Evolutionary conservation across 2,113 vertebrate genomes (phyloP), one percentile per base, ranked within the genome.

Genomic region (Leptosomus discolor): DNA sequence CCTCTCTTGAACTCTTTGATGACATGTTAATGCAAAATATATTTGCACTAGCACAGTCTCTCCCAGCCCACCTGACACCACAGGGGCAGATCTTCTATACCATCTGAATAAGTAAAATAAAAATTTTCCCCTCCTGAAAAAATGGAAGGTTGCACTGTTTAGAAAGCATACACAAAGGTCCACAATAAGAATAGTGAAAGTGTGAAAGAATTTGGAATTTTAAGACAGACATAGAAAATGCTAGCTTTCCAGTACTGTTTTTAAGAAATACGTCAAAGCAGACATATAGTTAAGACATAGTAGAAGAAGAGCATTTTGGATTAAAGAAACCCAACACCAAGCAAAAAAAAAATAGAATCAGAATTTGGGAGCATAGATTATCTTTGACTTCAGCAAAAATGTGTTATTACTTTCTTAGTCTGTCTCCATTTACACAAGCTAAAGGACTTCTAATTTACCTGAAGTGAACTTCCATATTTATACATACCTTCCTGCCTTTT

Each of bases 21-120:
- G 76, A 79, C 43, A 89, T 54, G 21, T 60, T 92, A 96, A 94
- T 94, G 87, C 19, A 92, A 96, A 98, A 89, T 65, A 11, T 53
- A 61, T 90, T 96, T 92, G 12, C 22, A 32, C 20, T 75, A 91
- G 92, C 12, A 73, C 37, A 83, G 29, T 23, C 45, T 58, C 46
- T 94, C 36, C 23, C 56, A 94, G 53, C 29, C 37, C 88, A 91
- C 46, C 43, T 93, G 69, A 34, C 34, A 91, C 53, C 50, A 71
- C 12, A 63, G 65, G 13, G 12, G 23, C 41, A 95, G 46, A 65
- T 57, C n/a, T 64, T 82, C n/a, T 60, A 54, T 51, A 87, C 45
- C 20, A 81, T 60, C 60, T 91, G 48, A 45, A 85, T 88, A 88
- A 89, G 65, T 63, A 95, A 94, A 68, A 85, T 15, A 84, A 95